A percentile compares a stretch with the other conserved stretches of the same genome.
These are phyloP conservation scores for Eupithecia pulchellata DNA, from an alignment of 2,888 invertebrate genomes.

Conservation along the genomic window DNA sequence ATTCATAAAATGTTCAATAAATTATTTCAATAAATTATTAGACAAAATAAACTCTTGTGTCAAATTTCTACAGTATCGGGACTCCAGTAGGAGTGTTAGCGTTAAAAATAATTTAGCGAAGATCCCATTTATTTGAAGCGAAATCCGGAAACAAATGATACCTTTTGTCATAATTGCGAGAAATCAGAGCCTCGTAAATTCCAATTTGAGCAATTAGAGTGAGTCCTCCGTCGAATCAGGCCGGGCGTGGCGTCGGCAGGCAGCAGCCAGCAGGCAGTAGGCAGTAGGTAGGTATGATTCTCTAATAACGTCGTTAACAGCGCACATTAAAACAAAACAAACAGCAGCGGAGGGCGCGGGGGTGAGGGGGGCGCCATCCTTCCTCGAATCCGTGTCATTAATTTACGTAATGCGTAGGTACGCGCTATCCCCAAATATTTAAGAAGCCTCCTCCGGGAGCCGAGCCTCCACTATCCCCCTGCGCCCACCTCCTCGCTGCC, in stretches of 20 bases:
- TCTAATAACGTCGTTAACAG: constrained; percentile 85
- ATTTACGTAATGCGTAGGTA: constrained; percentile 86
- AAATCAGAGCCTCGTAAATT: constrained; percentile 61
- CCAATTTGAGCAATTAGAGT: constrained; percentile 78
- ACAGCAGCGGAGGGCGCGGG: constrained; percentile 69
- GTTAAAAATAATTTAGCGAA: neutral
- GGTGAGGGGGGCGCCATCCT: constrained; percentile 79
- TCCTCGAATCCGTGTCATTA: constrained; percentile 86
- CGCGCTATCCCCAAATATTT: constrained; percentile 86
- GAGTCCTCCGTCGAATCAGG: constrained; percentile 82
- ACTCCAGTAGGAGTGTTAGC: neutral
- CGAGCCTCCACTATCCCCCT: constrained; percentile 80
- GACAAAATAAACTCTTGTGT: neutral
- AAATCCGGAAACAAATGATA: constrained; percentile 63
- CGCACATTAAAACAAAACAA: constrained; percentile 85
- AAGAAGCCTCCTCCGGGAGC: constrained; percentile 85
- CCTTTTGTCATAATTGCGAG: constrained; percentile 64
- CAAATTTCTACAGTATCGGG: neutral
- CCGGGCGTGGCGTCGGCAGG: constrained; percentile 44
- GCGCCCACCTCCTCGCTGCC: constrained; percentile 73
- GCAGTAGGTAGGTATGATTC: constrained; percentile 67
- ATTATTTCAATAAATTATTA: too few relatives aligned
- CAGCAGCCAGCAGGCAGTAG: too few relatives aligned
- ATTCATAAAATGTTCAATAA: too few relatives aligned
- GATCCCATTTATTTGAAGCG: constrained; percentile 50